These are phyloP conservation scores for Lepus americanus DNA, from an alignment of 2,113 vertebrate species.

Conservation along the genomic window DNA sequence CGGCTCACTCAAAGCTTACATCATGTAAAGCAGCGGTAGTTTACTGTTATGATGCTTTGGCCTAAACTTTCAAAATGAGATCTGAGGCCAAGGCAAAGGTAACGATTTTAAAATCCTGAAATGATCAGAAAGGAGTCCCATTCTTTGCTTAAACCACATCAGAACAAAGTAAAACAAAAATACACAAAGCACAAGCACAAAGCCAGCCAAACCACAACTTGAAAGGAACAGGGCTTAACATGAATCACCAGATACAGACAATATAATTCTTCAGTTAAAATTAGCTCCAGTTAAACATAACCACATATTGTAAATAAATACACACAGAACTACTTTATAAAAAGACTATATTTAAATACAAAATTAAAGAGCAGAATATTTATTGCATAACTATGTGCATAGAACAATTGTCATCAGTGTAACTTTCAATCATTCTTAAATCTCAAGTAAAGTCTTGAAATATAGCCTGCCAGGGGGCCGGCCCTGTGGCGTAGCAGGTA, in stretches of 20 bases:
- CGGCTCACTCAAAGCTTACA: conserved; percentile 9
- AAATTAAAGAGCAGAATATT: conserved; percentile 29
- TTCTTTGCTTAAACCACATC: conserved; percentile 13
- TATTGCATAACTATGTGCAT: conserved; percentile 7
- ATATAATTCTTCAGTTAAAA: conserved; percentile 76
- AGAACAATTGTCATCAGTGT: not conserved
- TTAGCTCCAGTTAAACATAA: conserved; percentile 84
- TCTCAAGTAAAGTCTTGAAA: conserved; percentile 37
- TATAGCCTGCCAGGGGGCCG: not conserved
- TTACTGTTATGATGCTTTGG: conserved; percentile 32
- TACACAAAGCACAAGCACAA: conserved; percentile 44
- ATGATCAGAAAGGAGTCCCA: conserved; percentile 60
- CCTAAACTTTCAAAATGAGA: conserved; percentile 3
- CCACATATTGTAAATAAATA: not conserved
- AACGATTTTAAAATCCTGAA: conserved; percentile 39
- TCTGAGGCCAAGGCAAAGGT: conserved; percentile 5
- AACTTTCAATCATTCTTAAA: conserved; percentile 45
- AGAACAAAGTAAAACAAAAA: conserved; percentile 48
- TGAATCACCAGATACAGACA: conserved; percentile 73
- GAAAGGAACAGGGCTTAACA: conserved; percentile 53
- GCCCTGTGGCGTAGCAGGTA: too few species aligned
- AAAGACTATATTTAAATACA: not conserved
- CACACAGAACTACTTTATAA: not conserved
- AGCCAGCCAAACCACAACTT: conserved; percentile 59
- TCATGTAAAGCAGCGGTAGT: not conserved